Conservation (phyloP, 2,113 vertebrate species). For the Pelmatolapia mariae region DNA sequence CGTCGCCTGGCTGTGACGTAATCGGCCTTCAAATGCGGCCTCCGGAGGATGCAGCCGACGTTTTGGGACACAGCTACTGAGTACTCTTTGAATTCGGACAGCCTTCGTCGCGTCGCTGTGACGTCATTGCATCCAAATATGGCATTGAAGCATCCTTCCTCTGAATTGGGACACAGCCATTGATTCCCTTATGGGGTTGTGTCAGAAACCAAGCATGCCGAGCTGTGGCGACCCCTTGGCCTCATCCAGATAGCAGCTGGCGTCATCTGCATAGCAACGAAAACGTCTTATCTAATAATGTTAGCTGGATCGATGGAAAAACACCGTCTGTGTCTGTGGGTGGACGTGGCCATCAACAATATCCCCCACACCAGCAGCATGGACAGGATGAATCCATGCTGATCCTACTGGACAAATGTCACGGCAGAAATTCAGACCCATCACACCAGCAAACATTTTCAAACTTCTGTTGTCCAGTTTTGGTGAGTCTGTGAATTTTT, state of each 20-base stretch:
- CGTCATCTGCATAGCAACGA: not conserved
- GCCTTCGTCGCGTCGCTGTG: too few species aligned
- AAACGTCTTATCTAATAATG: not conserved
- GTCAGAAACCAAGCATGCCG: not conserved
- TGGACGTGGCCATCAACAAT: rapidly evolving
- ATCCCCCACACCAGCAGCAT: not conserved
- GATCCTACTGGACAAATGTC: not conserved
- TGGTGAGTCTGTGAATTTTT: not conserved
- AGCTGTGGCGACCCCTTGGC: not conserved
- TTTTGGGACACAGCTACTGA: too few species aligned
- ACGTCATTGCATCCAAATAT: too few species aligned
- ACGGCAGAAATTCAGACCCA: not conserved
- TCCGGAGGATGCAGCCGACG: too few species aligned
- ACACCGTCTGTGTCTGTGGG: too few species aligned
- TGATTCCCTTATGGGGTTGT: not conserved
- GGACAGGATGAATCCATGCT: not conserved
- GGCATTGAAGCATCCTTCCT: too few species aligned
- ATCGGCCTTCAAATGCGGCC: too few species aligned
- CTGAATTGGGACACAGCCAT: too few species aligned
- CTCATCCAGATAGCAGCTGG: not conserved
- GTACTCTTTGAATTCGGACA: too few species aligned
- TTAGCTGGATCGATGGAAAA: not conserved
- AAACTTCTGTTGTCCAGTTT: not conserved
- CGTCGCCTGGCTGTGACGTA: too few species aligned
- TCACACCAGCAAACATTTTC: not conserved